Percentiles rank a stretch among this genome's conserved stretches.
Conservation (phyloP, 2,888 invertebrate species). For the Crioceris asparagi region DNA sequence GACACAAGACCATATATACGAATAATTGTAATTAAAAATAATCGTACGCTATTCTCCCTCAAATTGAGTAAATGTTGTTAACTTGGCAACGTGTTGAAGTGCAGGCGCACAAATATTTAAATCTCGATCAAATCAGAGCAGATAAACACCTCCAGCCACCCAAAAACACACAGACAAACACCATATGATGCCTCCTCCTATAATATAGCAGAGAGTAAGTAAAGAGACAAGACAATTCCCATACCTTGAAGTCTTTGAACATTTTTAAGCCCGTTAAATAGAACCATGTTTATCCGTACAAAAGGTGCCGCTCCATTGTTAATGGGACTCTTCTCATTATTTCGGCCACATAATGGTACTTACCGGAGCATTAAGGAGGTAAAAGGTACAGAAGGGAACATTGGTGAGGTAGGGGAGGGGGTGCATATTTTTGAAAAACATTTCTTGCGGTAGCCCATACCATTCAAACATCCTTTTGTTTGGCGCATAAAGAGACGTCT, state of each 20-base stretch:
- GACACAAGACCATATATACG: no score
- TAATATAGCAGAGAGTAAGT: constrained; percentile 1
- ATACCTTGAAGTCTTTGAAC: constrained; percentile 6
- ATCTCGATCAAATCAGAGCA: no score
- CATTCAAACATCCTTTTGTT: constrained; percentile 18
- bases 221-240: constrained; percentile 7
- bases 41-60: no score
- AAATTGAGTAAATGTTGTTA: no score
- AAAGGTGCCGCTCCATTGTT: constrained; percentile 28
- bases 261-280: constrained; percentile 13
- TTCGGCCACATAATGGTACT: constrained; percentile 26
- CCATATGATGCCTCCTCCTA: no score
- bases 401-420: no score
- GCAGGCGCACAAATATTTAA: no score
- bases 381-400: no score
- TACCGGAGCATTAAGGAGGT: constrained; percentile 25
- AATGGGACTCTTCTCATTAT: constrained; percentile 27
- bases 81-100: no score
- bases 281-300: constrained; percentile 24
- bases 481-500: background rate
- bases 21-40: no score
- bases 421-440: constrained; percentile 26
- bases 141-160: no score
- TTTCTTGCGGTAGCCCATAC: constrained; percentile 22
- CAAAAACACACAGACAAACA: no score